phyloP scores from a whole-genome alignment of 2,113 vertebrate genomes.

The Uria aalge region DNA sequence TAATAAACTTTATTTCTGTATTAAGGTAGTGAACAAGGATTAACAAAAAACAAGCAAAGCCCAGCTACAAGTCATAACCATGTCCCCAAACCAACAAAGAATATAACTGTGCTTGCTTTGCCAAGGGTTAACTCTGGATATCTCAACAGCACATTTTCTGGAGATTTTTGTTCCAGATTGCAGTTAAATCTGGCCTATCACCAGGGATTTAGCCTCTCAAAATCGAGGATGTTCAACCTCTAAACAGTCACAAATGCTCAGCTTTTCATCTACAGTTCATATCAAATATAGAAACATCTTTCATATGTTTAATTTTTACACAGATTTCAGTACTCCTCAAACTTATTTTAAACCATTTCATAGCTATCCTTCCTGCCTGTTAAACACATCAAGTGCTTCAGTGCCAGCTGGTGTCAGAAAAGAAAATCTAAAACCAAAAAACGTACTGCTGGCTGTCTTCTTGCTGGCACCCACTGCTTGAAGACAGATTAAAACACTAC shows the following conservation, averaged over 20 bases:
- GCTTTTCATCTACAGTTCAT: slow-evolving; percentile 43
- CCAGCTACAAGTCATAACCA: neutral
- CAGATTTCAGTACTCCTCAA: slow-evolving; percentile 56
- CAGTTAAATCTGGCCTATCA: slow-evolving; percentile 45
- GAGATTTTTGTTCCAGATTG: slow-evolving; percentile 42
- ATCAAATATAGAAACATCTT: slow-evolving; percentile 65
- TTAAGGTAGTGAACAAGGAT: neutral
- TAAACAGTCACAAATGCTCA: slow-evolving; percentile 50
- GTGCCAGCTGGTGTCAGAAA: slow-evolving; percentile 64
- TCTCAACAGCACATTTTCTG: slow-evolving; percentile 10
- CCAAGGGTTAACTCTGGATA: slow-evolving; percentile 33
- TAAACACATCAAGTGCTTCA: slow-evolving; percentile 62
- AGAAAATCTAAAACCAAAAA: slow-evolving; percentile 60
- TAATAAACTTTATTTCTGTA: neutral
- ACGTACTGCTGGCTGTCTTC: slow-evolving; percentile 46
- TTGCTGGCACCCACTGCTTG: slow-evolving; percentile 38
- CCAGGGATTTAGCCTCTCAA: slow-evolving; percentile 27
- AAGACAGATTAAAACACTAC: slow-evolving; percentile 46
- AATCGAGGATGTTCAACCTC: slow-evolving; percentile 44
- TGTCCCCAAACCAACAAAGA: neutral
- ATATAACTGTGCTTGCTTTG: neutral
- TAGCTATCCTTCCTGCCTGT: slow-evolving; percentile 61
- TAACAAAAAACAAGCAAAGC: neutral
- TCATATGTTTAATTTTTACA: slow-evolving; percentile 56
- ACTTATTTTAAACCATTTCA: slow-evolving; percentile 63